Evolutionary conservation across 1,140 invertebrate genomes (phyloP).

Genomic region (Coelopa frigida): DNA sequence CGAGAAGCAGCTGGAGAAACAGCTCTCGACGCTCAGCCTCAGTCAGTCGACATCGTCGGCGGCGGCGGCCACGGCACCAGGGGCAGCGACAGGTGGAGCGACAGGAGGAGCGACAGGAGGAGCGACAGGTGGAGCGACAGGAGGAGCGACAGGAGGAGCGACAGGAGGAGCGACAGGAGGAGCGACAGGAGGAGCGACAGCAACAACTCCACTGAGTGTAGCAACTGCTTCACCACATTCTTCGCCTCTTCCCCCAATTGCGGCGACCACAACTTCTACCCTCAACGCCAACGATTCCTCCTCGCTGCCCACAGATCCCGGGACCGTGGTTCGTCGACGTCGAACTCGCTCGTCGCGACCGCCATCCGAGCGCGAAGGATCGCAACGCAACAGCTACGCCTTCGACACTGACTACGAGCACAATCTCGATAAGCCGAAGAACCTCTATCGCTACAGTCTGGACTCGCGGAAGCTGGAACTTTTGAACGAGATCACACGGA

Average conservation of each 20-base stretch:
- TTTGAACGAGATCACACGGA: conserved; percentile 32
- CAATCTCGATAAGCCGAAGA: conserved; percentile 35
- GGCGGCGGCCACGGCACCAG: conserved; percentile 9
- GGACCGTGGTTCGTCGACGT: conserved; percentile 23
- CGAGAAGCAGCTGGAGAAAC: conserved; percentile 38
- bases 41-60: conserved; percentile 20
- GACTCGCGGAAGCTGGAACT: conserved; percentile 36
- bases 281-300: conserved; percentile 14
- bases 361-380: conserved; percentile 18
- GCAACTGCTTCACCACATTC: neutral
- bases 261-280: neutral
- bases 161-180: too few relatives aligned
- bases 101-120: conserved; percentile 14
- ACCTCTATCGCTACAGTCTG: conserved; percentile 38
- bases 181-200: conserved; percentile 9
- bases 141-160: too few relatives aligned
- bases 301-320: conserved; percentile 13
- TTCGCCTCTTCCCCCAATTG: neutral
- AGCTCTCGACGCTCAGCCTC: conserved; percentile 34
- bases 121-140: too few relatives aligned
- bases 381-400: conserved; percentile 23
- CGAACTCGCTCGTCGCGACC: conserved; percentile 20
- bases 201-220: conserved; percentile 15
- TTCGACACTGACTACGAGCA: conserved; percentile 35
- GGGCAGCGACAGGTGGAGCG: neutral